Percentiles rank a stretch among this genome's conserved stretches.
phyloP scores from a whole-genome alignment of 2,113 vertebrate species.

The Tachycineta bicolor region DNA sequence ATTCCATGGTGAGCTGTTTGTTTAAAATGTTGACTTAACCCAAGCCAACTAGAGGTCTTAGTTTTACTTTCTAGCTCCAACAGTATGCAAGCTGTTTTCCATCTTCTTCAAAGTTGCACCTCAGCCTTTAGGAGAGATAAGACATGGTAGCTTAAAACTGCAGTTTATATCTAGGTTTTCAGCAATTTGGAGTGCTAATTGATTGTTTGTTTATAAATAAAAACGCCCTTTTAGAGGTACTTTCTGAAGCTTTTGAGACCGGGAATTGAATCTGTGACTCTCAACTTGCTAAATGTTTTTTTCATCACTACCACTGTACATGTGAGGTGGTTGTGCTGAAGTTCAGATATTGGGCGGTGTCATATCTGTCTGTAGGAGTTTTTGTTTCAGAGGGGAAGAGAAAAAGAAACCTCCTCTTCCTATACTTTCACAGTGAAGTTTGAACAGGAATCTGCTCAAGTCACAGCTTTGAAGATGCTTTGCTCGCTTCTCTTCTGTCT shows the following conservation, averaged over 20 bases:
- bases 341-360: not conserved
- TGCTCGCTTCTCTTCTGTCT: not conserved
- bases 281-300: not conserved
- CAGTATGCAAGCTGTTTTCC: not conserved
- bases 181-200: not conserved
- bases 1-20: constrained; percentile 12
- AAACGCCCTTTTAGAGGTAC: not conserved
- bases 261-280: not conserved
- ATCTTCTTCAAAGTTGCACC: not conserved
- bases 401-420: not conserved
- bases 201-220: not conserved
- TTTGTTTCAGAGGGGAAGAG: not conserved
- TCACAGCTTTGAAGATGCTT: not conserved
- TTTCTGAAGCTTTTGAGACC: not conserved
- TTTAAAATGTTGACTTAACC: constrained; percentile 36
- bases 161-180: not conserved
- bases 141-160: not conserved
- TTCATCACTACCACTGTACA: not conserved
- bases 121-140: not conserved
- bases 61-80: constrained; percentile 11
- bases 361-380: not conserved
- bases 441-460: not conserved
- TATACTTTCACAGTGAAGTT: not conserved
- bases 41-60: not conserved
- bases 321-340: not conserved